A percentile compares a stretch with the other conserved stretches of the same genome.
phyloP scores from a whole-genome alignment of 2,113 vertebrate species.

The Plotosus lineatus region DNA sequence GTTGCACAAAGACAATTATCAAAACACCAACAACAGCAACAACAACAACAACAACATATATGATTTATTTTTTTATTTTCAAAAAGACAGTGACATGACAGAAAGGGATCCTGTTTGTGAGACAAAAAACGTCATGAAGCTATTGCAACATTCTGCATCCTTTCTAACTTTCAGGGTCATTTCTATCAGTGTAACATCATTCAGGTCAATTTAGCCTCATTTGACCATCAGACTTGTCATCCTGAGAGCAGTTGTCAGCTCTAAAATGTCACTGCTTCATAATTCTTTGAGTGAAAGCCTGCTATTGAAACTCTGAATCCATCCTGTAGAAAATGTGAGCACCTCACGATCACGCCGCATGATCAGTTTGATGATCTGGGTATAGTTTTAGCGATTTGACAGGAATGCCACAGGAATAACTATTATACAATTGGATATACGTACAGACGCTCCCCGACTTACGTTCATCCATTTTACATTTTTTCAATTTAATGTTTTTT shows the following conservation, averaged over 20 bases:
- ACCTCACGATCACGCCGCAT: no score
- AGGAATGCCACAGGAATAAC: background rate
- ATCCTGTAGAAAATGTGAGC: background rate
- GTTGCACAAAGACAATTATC: background rate
- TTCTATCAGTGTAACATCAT: background rate
- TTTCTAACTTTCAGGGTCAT: background rate
- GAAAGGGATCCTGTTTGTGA: background rate
- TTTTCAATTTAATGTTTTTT: no score
- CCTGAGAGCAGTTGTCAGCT: background rate
- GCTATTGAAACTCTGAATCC: background rate
- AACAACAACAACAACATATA: no score
- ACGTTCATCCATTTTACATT: no score
- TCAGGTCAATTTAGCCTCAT: background rate
- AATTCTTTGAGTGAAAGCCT: background rate
- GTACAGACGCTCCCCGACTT: no score
- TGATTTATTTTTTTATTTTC: background rate
- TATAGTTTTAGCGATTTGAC: background rate
- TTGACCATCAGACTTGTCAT: background rate
- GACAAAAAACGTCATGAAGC: background rate
- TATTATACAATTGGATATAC: no score
- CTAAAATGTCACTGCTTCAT: background rate
- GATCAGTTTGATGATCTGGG: background rate
- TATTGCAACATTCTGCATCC: background rate
- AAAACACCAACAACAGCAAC: no score
- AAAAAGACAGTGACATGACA: constrained; percentile 20